Evolutionary conservation across 2,797 vertebrate species (phyloP).

Genomic region (Anas bahamensis): DNA sequence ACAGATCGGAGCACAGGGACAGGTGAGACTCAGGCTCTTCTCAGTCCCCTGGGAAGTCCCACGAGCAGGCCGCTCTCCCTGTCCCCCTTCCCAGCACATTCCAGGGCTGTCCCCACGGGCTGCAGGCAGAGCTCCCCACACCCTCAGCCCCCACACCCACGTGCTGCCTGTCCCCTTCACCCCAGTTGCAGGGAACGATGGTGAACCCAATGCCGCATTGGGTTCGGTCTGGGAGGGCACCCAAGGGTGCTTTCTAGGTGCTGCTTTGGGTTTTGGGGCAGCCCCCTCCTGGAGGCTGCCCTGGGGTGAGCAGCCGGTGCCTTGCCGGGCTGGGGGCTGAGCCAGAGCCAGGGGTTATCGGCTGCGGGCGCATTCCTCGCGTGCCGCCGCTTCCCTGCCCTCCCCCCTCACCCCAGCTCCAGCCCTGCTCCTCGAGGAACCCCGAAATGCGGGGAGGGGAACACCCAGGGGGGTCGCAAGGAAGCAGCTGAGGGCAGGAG

Average conservation of each 20-base stretch:
- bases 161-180: not conserved
- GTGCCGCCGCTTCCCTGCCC: not conserved
- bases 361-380: constrained; percentile 29
- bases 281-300: not conserved
- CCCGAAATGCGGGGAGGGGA: too few relatives aligned
- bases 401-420: not conserved
- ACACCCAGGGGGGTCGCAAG: too few relatives aligned
- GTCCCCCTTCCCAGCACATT: not conserved
- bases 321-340: not conserved
- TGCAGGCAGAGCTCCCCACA: not conserved
- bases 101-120: not conserved
- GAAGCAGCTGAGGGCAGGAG: accelerated
- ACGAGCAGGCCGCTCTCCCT: not conserved
- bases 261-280: not conserved
- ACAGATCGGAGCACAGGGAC: accelerated
- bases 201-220: not conserved
- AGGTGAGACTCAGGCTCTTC: not conserved
- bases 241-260: not conserved
- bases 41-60: not conserved
- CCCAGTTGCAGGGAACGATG: accelerated
- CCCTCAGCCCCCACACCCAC: not conserved
- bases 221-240: too few relatives aligned
- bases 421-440: not conserved
- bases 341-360: not conserved
- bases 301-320: not conserved